A percentile compares a stretch with the other conserved stretches of the same genome.
phyloP scores from a whole-genome alignment of 1,140 invertebrate species.

The Diachasmimorpha longicaudata region DNA sequence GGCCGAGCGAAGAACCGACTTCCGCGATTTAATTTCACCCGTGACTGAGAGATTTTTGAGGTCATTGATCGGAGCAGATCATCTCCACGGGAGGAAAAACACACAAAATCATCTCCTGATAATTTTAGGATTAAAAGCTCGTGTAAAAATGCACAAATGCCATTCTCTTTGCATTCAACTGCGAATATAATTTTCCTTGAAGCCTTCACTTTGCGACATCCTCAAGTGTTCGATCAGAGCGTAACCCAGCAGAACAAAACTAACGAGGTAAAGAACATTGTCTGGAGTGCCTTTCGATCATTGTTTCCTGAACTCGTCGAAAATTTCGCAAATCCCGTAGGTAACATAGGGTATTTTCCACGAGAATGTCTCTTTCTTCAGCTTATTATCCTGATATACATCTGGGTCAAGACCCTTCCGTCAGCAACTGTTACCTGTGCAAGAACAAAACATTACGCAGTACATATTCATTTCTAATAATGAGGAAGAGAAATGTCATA shows the following conservation, averaged over 20 bases:
- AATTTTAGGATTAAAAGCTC: too few species aligned
- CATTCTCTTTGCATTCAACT: too few species aligned
- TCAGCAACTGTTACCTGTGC: not conserved
- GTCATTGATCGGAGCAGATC: too few species aligned
- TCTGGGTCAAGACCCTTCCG: not conserved
- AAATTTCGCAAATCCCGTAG: not conserved
- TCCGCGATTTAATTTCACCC: too few species aligned
- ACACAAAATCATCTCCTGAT: too few species aligned
- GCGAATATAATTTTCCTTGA: too few species aligned
- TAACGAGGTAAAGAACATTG: not conserved
- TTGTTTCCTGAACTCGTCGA: not conserved
- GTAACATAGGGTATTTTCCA: not conserved
- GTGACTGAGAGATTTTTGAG: too few species aligned
- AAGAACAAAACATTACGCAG: not conserved
- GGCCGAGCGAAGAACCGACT: too few species aligned
- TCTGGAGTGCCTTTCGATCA: not conserved
- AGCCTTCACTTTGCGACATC: too few species aligned
- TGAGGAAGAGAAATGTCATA: not conserved
- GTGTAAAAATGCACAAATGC: too few species aligned
- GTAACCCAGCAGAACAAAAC: not conserved
- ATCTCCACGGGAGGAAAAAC: too few species aligned
- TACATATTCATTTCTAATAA: not conserved
- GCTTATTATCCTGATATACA: not conserved
- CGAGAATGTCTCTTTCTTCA: not conserved
- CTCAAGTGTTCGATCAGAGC: not conserved